These are phyloP conservation scores for Masnerella sp. DNA, from an alignment of 2,888 invertebrate species.

Conservation along the genomic window DNA sequence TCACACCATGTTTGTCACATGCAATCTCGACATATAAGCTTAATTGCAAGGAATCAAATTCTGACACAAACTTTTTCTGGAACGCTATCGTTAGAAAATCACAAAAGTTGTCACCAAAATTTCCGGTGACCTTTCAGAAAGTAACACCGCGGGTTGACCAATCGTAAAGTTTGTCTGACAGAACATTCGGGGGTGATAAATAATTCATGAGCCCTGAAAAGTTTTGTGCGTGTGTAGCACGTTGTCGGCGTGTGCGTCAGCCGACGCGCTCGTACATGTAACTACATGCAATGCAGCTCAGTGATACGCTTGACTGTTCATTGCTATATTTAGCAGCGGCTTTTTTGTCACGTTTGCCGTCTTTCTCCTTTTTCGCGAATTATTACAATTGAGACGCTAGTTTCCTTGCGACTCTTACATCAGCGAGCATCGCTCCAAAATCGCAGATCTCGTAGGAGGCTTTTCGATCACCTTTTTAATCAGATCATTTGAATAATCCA, in stretches of 20 bases:
- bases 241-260: conserved; percentile 35
- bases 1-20: conserved; percentile 71
- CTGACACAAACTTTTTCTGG: conserved; percentile 1
- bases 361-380: conserved; percentile 52
- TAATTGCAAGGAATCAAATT: conserved; percentile 36
- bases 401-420: conserved; percentile 31
- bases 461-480: conserved; percentile 30
- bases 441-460: conserved; percentile 14
- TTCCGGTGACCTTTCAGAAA: too few species aligned
- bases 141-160: too few species aligned
- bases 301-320: conserved; percentile 67
- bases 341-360: conserved; percentile 67
- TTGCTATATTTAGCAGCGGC: conserved; percentile 71
- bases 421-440: conserved; percentile 20
- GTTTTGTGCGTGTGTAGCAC: conserved; percentile 20
- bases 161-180: conserved; percentile 1
- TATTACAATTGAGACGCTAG: conserved; percentile 33
- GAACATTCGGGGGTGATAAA: conserved; percentile 41
- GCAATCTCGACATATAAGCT: conserved; percentile 36
- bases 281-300: conserved; percentile 54
- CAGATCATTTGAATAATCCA: conserved; percentile 21
- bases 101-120: too few species aligned
- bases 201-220: conserved; percentile 63
- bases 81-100: too few species aligned
- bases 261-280: conserved; percentile 37